phyloP scores from a whole-genome alignment of 2,113 vertebrate species.

The Hyperopisus bebe region DNA sequence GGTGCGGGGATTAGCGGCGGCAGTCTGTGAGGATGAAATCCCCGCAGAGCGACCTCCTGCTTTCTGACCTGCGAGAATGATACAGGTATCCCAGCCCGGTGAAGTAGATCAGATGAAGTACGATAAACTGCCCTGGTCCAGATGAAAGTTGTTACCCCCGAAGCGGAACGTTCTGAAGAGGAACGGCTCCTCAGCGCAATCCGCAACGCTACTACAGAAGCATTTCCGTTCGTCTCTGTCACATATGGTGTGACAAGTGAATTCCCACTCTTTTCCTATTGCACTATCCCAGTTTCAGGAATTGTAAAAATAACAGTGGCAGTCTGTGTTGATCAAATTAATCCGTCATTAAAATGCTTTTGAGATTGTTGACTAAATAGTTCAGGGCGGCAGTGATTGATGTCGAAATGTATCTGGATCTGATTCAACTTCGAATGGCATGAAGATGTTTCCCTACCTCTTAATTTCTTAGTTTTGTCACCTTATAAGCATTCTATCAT shows the following conservation, averaged over 20 bases:
- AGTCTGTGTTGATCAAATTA: not conserved
- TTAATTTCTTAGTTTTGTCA: conserved; percentile 33
- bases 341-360: conserved; percentile 16
- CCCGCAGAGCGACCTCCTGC: not conserved
- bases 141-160: not conserved
- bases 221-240: not conserved
- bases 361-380: conserved; percentile 27
- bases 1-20: not conserved
- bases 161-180: not conserved
- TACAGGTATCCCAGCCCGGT: not conserved
- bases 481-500: conserved; percentile 36
- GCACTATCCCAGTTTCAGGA: not conserved
- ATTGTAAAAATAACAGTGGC: not conserved
- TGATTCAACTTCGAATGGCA: conserved; percentile 24
- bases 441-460: conserved; percentile 23
- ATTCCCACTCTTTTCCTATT: not conserved
- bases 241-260: not conserved
- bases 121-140: not conserved
- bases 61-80: not conserved
- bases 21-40: not conserved
- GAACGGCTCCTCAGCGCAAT: not conserved
- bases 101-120: not conserved
- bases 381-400: conserved; percentile 12
- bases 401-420: conserved; percentile 27
- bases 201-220: not conserved